These are phyloP conservation scores for Horisme vitalbata DNA, from an alignment of 2,888 invertebrate species.

Conservation along the genomic window DNA sequence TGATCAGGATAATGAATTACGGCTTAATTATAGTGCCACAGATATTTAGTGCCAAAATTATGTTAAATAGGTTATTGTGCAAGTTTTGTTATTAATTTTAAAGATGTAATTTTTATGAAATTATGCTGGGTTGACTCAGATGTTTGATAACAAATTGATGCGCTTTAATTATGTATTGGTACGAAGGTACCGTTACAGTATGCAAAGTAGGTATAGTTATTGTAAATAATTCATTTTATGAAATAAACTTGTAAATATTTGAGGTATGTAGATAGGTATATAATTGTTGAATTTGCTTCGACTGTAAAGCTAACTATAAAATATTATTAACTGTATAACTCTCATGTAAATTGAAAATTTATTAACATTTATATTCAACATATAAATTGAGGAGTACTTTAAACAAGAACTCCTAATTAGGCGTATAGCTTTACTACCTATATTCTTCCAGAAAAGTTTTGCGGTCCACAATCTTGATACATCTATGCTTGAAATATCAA, in stretches of 20 bases:
- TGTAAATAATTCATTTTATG: conserved; percentile 42
- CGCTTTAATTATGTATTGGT: conserved; percentile 78
- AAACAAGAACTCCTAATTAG: conserved; percentile 32
- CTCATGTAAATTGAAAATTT: conserved; percentile 52
- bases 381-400: conserved; percentile 18
- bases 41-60: conserved; percentile 86
- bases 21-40: conserved; percentile 82
- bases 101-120: conserved; percentile 66
- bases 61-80: conserved; percentile 80
- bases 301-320: conserved; percentile 69
- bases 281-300: conserved; percentile 78
- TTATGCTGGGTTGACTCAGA: conserved; percentile 69
- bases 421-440: conserved; percentile 30
- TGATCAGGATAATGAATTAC: conserved; percentile 71
- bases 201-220: conserved; percentile 59
- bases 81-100: conserved; percentile 75
- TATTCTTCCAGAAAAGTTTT: conserved; percentile 47
- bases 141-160: conserved; percentile 75
- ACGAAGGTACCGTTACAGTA: too few relatives aligned
- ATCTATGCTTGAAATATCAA: conserved; percentile 71
- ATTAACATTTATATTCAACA: conserved; percentile 29
- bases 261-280: conserved; percentile 68
- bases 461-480: conserved; percentile 69
- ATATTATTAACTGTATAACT: conserved; percentile 66
- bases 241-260: conserved; percentile 48